Conservation (phyloP, 2,797 vertebrate species). For the Microtus californicus region DNA sequence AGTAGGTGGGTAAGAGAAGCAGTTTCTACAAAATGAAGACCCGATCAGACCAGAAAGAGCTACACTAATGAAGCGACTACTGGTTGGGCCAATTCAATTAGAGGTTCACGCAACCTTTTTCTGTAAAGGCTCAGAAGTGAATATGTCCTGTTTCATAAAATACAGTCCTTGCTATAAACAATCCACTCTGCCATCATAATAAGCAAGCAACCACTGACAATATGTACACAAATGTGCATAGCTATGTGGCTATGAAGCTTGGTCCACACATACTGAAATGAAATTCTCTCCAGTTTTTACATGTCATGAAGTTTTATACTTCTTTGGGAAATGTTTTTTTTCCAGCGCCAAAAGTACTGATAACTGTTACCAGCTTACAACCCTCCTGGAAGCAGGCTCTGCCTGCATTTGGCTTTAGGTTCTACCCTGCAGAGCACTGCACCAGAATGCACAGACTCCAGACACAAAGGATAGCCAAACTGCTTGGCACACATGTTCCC, state of each 20-base stretch:
- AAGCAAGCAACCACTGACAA: not conserved
- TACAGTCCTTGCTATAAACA: not conserved
- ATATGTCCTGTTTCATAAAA: not conserved
- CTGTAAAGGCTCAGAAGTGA: not conserved
- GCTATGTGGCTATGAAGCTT: not conserved
- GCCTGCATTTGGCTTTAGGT: not conserved
- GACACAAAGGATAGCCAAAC: not conserved
- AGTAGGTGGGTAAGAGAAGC: not conserved
- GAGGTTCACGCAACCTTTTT: not conserved
- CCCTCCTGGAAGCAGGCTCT: not conserved
- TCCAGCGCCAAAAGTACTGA: not conserved
- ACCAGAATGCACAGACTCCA: not conserved
- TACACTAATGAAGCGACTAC: not conserved
- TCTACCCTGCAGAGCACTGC: not conserved
- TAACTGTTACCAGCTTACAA: conserved; percentile 14
- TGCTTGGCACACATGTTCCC: not conserved
- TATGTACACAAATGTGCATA: not conserved
- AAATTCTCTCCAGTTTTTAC: conserved; percentile 32
- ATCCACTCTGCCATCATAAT: not conserved
- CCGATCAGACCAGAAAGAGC: not conserved
- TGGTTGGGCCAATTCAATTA: not conserved
- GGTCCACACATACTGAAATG: not conserved
- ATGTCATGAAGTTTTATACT: not conserved
- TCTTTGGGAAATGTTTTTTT: conserved; percentile 6
- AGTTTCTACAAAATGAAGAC: conserved; percentile 17